These are phyloP conservation scores for Abrostola triplasia DNA, from an alignment of 2,888 invertebrate genomes.

Conservation along the genomic window DNA sequence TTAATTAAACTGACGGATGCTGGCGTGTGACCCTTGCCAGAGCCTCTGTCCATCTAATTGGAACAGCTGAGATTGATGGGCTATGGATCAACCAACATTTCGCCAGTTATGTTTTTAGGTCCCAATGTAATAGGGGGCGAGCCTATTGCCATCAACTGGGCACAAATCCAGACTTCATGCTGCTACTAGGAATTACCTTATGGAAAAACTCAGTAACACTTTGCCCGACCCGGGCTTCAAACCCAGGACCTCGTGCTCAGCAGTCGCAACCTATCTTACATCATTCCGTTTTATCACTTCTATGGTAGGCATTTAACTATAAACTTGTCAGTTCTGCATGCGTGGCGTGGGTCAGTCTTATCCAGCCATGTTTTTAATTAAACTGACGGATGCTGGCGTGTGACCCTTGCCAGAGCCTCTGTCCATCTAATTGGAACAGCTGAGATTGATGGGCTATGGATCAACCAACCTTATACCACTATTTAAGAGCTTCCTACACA, in stretches of 20 bases:
- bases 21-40: not conserved
- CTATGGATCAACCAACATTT: no score
- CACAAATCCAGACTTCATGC: no score
- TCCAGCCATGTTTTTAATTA: not conserved
- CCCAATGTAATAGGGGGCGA: no score
- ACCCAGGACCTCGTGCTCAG: no score
- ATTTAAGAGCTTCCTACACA: not conserved
- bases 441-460: not conserved
- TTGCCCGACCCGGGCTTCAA: no score
- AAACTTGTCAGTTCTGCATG: not conserved
- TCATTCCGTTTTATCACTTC: no score
- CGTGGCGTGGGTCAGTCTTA: not conserved
- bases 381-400: not conserved
- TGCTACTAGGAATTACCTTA: no score
- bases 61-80: not conserved
- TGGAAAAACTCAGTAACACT: no score
- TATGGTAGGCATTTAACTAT: not conserved
- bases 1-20: not conserved
- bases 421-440: not conserved
- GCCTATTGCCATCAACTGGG: no score
- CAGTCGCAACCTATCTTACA: no score
- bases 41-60: not conserved
- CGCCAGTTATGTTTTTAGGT: no score
- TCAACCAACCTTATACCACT: not conserved
- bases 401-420: not conserved